These are phyloP conservation scores for Mus caroli DNA, from an alignment of 2,797 vertebrate genomes.

Conservation along the genomic window DNA sequence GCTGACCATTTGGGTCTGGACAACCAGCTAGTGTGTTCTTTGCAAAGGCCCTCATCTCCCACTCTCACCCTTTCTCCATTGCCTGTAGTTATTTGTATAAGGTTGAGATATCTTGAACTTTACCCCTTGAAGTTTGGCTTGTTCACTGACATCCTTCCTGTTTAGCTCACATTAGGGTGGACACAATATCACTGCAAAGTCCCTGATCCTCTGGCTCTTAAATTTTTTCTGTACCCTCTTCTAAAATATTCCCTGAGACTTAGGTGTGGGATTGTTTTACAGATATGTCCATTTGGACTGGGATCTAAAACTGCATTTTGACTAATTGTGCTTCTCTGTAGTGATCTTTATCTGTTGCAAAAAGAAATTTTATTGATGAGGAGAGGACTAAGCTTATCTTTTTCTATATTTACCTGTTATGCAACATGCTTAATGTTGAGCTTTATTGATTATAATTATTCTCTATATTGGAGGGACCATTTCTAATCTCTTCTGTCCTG, in stretches of 20 bases:
- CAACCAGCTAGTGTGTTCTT: too few species aligned
- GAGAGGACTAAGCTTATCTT: not conserved
- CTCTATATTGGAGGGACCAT: not conserved
- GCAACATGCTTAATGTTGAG: too few species aligned
- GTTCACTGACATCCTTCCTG: not conserved
- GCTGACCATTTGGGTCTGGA: not conserved
- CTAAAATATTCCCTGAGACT: not conserved
- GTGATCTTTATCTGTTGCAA: not conserved
- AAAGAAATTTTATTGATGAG: not conserved
- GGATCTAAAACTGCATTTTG: not conserved
- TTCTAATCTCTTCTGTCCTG: not conserved
- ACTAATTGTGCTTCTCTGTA: too few species aligned
- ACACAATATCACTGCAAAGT: not conserved
- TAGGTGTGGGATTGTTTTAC: not conserved
- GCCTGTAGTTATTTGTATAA: not conserved
- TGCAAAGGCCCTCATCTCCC: not conserved
- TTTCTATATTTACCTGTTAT: not conserved
- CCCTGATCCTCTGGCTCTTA: not conserved
- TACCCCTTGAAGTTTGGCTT: not conserved
- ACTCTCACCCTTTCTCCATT: not conserved
- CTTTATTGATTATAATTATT: not conserved
- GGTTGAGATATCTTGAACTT: not conserved
- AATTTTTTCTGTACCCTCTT: not conserved
- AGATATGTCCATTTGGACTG: not conserved
- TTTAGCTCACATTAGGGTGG: not conserved